Conservation (phyloP, 1,140 invertebrate genomes). For the Diploscapter pachys region DNA sequence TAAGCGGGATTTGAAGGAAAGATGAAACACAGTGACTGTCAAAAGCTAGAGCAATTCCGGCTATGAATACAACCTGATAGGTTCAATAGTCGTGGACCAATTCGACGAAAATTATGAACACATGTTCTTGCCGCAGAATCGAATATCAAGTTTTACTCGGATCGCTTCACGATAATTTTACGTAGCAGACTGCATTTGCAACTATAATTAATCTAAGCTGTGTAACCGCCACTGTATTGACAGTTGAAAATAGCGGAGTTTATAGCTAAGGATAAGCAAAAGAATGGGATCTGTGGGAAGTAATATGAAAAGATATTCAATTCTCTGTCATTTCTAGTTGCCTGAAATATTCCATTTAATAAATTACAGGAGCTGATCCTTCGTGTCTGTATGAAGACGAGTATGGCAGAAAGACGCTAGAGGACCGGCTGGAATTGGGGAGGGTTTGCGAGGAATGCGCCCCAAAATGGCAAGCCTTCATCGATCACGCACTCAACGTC, state of each 20-base stretch:
- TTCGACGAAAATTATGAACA: no score
- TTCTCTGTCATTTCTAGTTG: neutral
- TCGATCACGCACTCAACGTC: constrained; percentile 29
- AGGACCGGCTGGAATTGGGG: constrained; percentile 36
- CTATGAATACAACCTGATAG: no score
- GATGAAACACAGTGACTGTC: no score
- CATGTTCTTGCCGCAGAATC: neutral
- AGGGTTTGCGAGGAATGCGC: constrained; percentile 26
- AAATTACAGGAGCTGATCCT: constrained; percentile 43
- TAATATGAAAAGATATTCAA: neutral
- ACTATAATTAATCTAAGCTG: no score
- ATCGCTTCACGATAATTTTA: no score
- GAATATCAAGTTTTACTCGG: neutral
- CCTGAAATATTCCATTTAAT: neutral
- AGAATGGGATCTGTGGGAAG: no score
- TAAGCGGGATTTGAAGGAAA: neutral
- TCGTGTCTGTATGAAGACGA: constrained; percentile 39
- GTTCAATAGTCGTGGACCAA: no score
- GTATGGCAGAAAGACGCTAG: constrained; percentile 41
- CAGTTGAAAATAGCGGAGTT: no score
- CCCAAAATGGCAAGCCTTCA: constrained; percentile 27
- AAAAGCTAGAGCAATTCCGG: no score
- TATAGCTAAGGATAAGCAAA: no score
- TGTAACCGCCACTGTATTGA: no score
- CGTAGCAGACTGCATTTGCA: no score